Evolutionary conservation across 2,113 vertebrate genomes (phyloP), one percentile per base, ranked within the genome.

Genomic region (Heterotis niloticus): DNA sequence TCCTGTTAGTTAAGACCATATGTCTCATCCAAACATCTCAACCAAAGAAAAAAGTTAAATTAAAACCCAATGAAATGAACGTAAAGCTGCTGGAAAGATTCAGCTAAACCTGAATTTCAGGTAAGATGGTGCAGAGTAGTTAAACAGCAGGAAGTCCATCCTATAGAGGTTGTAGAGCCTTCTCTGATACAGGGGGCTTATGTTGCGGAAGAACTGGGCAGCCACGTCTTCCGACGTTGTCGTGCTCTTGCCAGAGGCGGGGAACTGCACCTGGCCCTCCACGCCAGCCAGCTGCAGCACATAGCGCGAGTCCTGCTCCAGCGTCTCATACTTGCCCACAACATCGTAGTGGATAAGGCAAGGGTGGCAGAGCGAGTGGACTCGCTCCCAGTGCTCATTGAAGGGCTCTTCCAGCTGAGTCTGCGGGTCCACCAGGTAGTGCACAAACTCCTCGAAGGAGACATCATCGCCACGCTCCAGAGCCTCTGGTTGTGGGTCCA

Each of bases 71-170:
- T 62, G 59, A 62, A 62, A 59, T 59, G 12, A 44, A 44, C 3
- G 34, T 2, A 44, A 44, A 44, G n/a, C n/a, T n/a, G n/a, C 7
- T 44, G 16, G 13, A 13, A 64, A 14, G 34, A 24, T 23, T 62
- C 75, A 44, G 75, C 80, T 59, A 90, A 85, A 90, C 81, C 81
- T 84, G 11, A 96, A 90, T 81, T 85, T 93, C 82, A 98, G 89
- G 87, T 96, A 97, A 0, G 92, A 85, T 1, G 98, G 97, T 11
- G 89, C 88, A 0, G 96, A 95, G 88, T 99, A 99, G 87, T 99
- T 99, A 82, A 99, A 99, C 72, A 99, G 94, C 84, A 97, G 90
- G 82, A 96, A 99, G 90, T 99, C 98, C 96, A 98, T 97, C 83
- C 92, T 93, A 83, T 96, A 99, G 80, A 99, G 94, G 86, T 96